A percentile compares a stretch with the other conserved stretches of the same genome.
Conservation (phyloP, 2,113 vertebrate species). For the Bos taurus region DNA sequence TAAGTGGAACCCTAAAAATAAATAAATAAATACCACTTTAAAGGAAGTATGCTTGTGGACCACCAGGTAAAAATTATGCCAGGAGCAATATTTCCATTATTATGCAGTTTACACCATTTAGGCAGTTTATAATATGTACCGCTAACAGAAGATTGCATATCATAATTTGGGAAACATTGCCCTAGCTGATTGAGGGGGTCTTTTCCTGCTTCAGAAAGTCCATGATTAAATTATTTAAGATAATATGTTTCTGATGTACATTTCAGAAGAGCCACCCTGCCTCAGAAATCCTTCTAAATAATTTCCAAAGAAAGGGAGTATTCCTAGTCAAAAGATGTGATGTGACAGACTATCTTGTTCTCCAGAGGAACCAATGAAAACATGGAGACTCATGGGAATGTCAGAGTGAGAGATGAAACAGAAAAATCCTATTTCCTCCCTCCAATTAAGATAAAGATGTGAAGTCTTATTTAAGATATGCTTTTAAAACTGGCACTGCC, state of each 20-base stretch:
- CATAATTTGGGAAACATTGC: neutral
- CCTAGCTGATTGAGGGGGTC: neutral
- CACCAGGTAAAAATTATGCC: neutral
- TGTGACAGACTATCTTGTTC: constrained; percentile 12
- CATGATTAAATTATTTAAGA: constrained; percentile 35
- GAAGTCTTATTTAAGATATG: neutral
- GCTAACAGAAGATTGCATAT: neutral
- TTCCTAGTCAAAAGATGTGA: constrained; percentile 41
- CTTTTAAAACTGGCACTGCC: neutral
- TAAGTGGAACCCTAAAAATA: neutral
- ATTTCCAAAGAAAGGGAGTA: constrained; percentile 13
- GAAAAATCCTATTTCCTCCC: neutral
- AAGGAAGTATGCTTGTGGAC: neutral
- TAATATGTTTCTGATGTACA: constrained; percentile 35
- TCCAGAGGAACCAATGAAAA: neutral
- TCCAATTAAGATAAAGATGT: neutral
- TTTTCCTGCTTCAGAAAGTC: constrained; percentile 4
- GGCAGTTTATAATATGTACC: neutral
- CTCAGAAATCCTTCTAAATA: constrained; percentile 30
- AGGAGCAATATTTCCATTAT: neutral
- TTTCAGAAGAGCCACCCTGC: neutral
- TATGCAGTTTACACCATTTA: neutral
- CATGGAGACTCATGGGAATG: constrained; percentile 17
- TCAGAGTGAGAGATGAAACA: constrained; percentile 49
- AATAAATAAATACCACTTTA: neutral